phyloP scores from a whole-genome alignment of 2,888 invertebrate genomes.

The Drosophila barbarae region DNA sequence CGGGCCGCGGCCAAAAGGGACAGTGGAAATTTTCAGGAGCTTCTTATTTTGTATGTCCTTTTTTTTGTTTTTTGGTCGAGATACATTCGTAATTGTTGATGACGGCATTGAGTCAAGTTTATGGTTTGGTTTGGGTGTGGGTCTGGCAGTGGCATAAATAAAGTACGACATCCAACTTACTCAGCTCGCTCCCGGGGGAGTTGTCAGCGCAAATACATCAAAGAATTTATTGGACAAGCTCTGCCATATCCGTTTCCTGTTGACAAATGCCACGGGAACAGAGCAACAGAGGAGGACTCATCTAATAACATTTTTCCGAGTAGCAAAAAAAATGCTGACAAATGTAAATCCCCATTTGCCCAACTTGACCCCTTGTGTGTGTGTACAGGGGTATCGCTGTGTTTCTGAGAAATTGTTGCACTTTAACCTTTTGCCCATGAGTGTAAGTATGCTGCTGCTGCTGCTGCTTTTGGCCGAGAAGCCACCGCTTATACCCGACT shows the following conservation, averaged over 20 bases:
- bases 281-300: conserved; percentile 25
- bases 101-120: conserved; percentile 55
- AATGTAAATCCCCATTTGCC: conserved; percentile 33
- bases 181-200: conserved; percentile 34
- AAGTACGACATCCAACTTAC: conserved; percentile 20
- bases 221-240: conserved; percentile 58
- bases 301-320: conserved; percentile 27
- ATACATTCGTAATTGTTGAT: conserved; percentile 60
- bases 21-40: conserved; percentile 33
- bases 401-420: conserved; percentile 23
- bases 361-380: conserved; percentile 13
- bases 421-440: conserved; percentile 37
- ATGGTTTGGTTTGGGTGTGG: conserved; percentile 40
- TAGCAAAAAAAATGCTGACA: conserved; percentile 30
- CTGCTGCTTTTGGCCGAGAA: conserved; percentile 1
- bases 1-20: conserved; percentile 3
- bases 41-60: conserved; percentile 15
- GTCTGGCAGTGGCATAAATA: conserved; percentile 47
- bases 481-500: background rate
- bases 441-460: conserved; percentile 8
- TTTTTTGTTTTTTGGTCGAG: conserved; percentile 16
- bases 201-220: conserved; percentile 56
- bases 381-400: conserved; percentile 5
- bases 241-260: conserved; percentile 43
- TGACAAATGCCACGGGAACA: conserved; percentile 42